Evolutionary conservation across 2,113 vertebrate species (phyloP).

Genomic region (Emydocephalus ijimae): DNA sequence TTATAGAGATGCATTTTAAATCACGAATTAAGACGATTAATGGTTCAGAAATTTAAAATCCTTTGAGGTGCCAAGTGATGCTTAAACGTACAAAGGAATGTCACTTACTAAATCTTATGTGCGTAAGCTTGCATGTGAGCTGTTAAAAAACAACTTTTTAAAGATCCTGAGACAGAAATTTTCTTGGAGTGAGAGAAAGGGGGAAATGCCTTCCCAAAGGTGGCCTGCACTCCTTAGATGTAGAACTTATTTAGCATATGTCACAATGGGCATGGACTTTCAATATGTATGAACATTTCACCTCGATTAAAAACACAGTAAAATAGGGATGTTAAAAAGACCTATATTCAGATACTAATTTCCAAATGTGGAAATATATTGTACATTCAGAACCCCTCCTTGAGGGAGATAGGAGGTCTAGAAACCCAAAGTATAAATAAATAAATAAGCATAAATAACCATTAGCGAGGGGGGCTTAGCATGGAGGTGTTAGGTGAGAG

Average conservation of each 20-base stretch:
- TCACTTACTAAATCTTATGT: neutral
- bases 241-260: neutral
- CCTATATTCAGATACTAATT: no score
- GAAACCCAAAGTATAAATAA: no score
- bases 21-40: neutral
- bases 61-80: neutral
- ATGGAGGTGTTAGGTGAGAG: neutral
- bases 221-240: neutral
- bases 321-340: no score
- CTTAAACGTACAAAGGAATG: neutral
- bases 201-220: no score
- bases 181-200: neutral
- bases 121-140: neutral
- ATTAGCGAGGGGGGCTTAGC: neutral
- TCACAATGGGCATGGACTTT: no score
- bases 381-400: no score
- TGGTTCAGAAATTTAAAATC: neutral
- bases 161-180: neutral
- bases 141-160: neutral
- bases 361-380: no score
- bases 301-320: no score
- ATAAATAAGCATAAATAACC: neutral
- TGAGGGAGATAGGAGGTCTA: no score
- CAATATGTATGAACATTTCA: no score
- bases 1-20: neutral